Conservation (phyloP, 2,888 invertebrate species). For the Dolichomitus sp. region DNA sequence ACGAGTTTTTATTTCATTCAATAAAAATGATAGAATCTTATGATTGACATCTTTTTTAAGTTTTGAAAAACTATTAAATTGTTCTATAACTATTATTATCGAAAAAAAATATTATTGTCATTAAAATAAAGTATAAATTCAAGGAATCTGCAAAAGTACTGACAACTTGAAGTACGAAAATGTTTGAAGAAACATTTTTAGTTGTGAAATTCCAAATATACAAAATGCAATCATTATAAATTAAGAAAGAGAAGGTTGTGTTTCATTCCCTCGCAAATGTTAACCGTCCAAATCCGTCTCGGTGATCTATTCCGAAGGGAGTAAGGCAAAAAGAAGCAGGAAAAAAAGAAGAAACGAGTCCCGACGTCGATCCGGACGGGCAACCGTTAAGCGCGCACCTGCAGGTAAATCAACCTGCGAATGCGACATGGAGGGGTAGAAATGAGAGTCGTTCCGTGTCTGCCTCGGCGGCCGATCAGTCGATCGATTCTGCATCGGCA, state of each 20-base stretch:
- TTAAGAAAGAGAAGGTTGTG: not conserved
- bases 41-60: no score
- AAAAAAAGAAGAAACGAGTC: not conserved
- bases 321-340: not conserved
- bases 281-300: constrained; percentile 24
- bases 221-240: not conserved
- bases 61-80: no score
- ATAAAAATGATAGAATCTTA: no score
- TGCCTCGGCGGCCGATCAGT: constrained; percentile 12
- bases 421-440: constrained; percentile 13
- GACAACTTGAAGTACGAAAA: not conserved
- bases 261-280: constrained; percentile 1
- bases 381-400: constrained; percentile 45
- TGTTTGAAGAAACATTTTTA: not conserved
- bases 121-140: no score
- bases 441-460: constrained; percentile 27
- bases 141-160: no score
- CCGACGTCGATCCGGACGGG: constrained; percentile 22
- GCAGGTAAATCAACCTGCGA: constrained; percentile 49
- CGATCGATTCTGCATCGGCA: constrained; percentile 32
- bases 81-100: no score
- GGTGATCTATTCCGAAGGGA: constrained; percentile 41
- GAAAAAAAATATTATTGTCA: no score
- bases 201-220: not conserved
- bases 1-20: no score